Base-by-base conservation (phyloP, 2,888 invertebrate genomes). In the Spicauda simplicius region DNA sequence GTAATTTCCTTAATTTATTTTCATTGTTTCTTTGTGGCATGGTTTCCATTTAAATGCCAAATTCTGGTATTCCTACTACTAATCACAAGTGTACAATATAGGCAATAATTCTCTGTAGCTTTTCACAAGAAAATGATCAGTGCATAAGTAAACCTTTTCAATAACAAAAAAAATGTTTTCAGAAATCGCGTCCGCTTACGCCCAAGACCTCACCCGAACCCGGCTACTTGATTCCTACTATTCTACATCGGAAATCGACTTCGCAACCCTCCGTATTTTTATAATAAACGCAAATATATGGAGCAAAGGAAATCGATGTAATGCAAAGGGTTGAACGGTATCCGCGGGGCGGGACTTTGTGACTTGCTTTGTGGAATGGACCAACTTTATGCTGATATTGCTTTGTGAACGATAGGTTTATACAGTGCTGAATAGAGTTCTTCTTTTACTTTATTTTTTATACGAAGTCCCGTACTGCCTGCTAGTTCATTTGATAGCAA, bases 201-300 rank as follows among this genome's bases (percentile, higher is more conserved):
- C 7, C 0, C 3, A 56, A 10, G 37, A 0, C 12, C 53, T 8
- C 10, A 19, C 4, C 37, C 41, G 11, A 54, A 11, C 1, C 25
- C 19, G 41, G 53, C 64, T 16, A 64, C 64, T 58, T 33, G 57
- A 64, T 56, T 56, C 56, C 33, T 48, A 60, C 57, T 57, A 33
- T 19, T 50, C 50, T 57, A 8, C 33, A 57, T 57, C 50, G 64
- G 64, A 64, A 64, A 64, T 64, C 50, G 64, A 64, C 56, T 64
- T 57, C 57, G 50, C 55, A 12, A 55, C 55, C 50, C 52, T 10
- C 33, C 57, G 50, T 65, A 65, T 58, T 65, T 53, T 65, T 53
- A 65, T 53, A 65, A 58, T 65, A 65, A 65, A 58, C 64, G 20
- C 58, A 58, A 65, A 58, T 58, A 45, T 65, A 65, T 37, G 56